These are phyloP conservation scores for Myrmecophaga tridactyla DNA, from an alignment of 2,113 vertebrate species.

Conservation along the genomic window DNA sequence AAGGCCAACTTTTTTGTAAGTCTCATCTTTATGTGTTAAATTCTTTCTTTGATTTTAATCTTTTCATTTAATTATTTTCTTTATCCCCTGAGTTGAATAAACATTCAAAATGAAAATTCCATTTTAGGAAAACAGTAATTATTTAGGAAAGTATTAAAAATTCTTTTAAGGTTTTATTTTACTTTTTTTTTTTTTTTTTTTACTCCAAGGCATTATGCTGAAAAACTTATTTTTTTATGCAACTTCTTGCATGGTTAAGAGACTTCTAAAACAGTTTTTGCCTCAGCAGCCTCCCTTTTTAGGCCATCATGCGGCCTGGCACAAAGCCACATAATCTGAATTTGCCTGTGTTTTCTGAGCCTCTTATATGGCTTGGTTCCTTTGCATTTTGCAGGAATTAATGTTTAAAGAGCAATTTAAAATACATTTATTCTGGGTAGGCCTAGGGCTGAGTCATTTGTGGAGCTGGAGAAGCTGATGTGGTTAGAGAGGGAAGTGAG, in stretches of 20 bases:
- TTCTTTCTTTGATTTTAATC: slow-evolving; percentile 20
- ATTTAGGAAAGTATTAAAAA: slow-evolving; percentile 51
- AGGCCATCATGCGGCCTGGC: background rate
- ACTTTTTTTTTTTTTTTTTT: background rate
- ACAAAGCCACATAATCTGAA: background rate
- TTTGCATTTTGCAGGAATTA: background rate
- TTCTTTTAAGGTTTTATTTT: slow-evolving; percentile 26
- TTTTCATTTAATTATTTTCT: slow-evolving; percentile 49
- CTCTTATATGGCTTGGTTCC: background rate
- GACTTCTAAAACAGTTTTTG: background rate
- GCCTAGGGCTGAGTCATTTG: background rate
- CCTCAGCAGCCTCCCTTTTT: background rate
- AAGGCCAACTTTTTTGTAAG: background rate
- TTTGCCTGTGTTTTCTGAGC: background rate
- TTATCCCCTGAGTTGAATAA: slow-evolving; percentile 48
- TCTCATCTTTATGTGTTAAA: background rate
- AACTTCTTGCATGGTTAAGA: background rate
- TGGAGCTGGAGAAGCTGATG: background rate
- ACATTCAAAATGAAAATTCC: slow-evolving; percentile 52
- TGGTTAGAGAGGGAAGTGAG: background rate
- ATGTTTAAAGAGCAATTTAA: background rate
- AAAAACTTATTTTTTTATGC: background rate
- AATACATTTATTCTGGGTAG: background rate
- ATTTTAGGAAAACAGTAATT: slow-evolving; percentile 55
- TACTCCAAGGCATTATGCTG: background rate